phyloP scores from a whole-genome alignment of 2,888 invertebrate genomes.

The Glomeris marginata region DNA sequence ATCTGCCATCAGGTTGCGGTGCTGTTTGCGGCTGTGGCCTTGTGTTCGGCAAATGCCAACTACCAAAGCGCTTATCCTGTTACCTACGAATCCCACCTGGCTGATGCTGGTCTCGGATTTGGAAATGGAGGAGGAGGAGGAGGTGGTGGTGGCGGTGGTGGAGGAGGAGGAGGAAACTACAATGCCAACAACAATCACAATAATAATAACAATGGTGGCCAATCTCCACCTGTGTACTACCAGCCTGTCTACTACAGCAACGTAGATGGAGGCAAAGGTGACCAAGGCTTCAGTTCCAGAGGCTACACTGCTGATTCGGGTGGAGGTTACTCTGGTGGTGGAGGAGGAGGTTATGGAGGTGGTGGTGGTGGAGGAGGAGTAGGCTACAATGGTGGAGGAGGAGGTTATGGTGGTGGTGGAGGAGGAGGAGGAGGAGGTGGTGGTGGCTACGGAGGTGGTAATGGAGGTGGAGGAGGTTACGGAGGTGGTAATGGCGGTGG shows the following conservation, averaged over 20 bases:
- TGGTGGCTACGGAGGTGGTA: too few relatives aligned
- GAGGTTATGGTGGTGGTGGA: slow-evolving; percentile 3
- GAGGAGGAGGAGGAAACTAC: background rate
- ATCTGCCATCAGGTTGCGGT: too few relatives aligned
- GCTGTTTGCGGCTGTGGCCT: too few relatives aligned
- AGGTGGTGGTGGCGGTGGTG: background rate
- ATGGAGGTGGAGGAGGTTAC: too few relatives aligned
- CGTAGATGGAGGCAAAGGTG: slow-evolving; percentile 2
- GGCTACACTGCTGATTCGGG: slow-evolving; percentile 5
- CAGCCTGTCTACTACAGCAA: background rate
- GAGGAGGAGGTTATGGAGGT: background rate
- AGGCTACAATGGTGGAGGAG: background rate
- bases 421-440: slow-evolving; percentile 2
- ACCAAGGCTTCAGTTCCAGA: slow-evolving; percentile 4
- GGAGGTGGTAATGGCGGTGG: background rate
- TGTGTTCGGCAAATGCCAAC: too few relatives aligned
- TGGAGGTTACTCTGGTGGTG: slow-evolving; percentile 3
- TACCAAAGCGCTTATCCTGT: background rate
- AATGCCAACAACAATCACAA: background rate
- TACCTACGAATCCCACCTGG: slow-evolving; percentile 3
- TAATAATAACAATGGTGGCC: background rate
- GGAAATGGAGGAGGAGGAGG: slow-evolving; percentile 3
- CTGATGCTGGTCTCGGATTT: slow-evolving; percentile 6
- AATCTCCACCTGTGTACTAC: slow-evolving; percentile 2
- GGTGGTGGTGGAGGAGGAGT: slow-evolving; percentile 3